Base-by-base conservation (phyloP, 2,113 vertebrate species). In the Hippocampus zosterae region DNA sequence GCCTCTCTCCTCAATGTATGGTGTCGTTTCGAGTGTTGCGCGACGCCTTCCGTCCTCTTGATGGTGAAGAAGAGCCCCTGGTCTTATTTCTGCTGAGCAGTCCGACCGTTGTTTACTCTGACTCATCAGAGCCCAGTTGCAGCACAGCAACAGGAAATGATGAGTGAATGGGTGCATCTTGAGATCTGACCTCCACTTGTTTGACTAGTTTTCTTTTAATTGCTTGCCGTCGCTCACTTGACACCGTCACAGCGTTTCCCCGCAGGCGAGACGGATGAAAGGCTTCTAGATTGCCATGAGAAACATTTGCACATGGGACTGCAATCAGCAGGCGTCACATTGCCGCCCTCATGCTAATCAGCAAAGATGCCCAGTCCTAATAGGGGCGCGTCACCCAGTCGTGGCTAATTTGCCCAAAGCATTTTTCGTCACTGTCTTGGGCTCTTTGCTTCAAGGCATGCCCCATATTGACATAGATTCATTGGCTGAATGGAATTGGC, bases 191-290 rank as follows among this genome's bases (percentile, higher is more conserved):
- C 88, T 85, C 84, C 73, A 82, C 89, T 90, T 88, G 88, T 91
- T 88, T 86, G 88, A 85, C 82, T 84, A 89, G 87, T 90, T 90
- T 88, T 78, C 76, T 82, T 90, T 87, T 90, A 89, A 89, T 89
- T 88, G 86, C 83, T 86, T 90, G 87, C 86, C 82, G 84, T 88
- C 77, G 85, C 73, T 80, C 84, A 83, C 88, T 89, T 90, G 88
- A 88, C 88, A 91, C 79, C 81, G 80, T 87, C 84, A 81, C 78
- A 88, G 87, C 83, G 79, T 76, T 75, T 40, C 60, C 79, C 82
- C 81, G 81, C 78, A 86, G 86, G 88, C 84, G 83, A 87, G 79
- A 81, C 74, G 42, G 77, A 83, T 70, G 77, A 85, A 87, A 85
- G 70, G 80, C 52, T 77, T 76, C 77, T 44, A n/a, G 79, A 82